These are phyloP conservation scores for Arothron firmamentum DNA, from an alignment of 2,113 vertebrate species.

Conservation along the genomic window DNA sequence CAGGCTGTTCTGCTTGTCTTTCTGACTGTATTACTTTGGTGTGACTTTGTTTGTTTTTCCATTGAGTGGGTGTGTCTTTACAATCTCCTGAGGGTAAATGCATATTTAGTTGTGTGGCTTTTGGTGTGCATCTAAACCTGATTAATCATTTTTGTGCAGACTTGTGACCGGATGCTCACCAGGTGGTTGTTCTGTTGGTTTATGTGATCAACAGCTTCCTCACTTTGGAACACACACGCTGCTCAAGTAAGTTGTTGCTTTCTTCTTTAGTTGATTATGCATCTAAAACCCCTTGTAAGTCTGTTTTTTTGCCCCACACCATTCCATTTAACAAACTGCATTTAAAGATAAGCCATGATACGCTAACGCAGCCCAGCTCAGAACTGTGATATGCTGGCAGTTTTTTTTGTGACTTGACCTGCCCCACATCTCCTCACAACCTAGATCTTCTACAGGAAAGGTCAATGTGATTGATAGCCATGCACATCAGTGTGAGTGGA, in stretches of 20 bases:
- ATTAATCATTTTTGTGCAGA: neutral
- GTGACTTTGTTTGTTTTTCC: conserved; percentile 24
- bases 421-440: neutral
- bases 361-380: neutral
- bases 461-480: conserved; percentile 4
- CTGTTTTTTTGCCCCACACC: too few species aligned
- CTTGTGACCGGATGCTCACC: too few species aligned
- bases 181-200: too few species aligned
- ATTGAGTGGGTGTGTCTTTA: neutral
- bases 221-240: neutral
- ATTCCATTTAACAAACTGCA: too few species aligned
- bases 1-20: neutral
- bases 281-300: too few species aligned
- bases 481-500: conserved; percentile 3
- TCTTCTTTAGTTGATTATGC: neutral
- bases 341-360: too few species aligned
- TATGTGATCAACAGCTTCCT: too few species aligned
- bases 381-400: neutral
- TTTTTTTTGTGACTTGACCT: neutral
- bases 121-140: neutral
- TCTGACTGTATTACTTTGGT: conserved; percentile 17
- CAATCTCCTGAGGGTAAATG: neutral
- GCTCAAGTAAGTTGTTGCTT: neutral
- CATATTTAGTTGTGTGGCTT: neutral
- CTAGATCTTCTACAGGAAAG: neutral